Evolutionary conservation across 2,797 vertebrate species (phyloP), one percentile per base, ranked within the genome.

Genomic region (Crenuchus spilurus): DNA sequence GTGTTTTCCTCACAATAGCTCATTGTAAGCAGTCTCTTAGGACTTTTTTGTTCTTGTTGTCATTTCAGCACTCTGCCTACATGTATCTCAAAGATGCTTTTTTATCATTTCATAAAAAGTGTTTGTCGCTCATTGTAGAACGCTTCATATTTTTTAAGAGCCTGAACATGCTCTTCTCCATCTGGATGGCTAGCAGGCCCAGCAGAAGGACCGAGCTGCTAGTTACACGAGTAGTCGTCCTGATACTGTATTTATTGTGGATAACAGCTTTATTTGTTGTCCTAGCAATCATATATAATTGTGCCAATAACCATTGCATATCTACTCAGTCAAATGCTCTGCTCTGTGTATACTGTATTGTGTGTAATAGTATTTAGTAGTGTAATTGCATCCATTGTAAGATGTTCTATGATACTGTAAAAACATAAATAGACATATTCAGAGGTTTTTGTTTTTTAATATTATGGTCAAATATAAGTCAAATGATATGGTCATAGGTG

Each of bases 261-360:
- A 91, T 93, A 87, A 91, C 90, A 77, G 92, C 93, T 90, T 89
- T 92, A 82, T 74, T 85, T 92, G 84, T 93, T 89, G 89, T 91
- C 93, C 86, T 94, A 90, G 89, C 90, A 86, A 92, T 94, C 94
- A 92, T 94, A 87, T 93, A 92, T 95, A 92, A 95, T 94, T 88
- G 97, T 99, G 97, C 97, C 97, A 98, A 97, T 93, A 94, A 94
- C 93, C 93, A 92, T 93, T 92, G 91, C 94, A 91, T 94, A 93
- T 91, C 89, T 92, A 92, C 91, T 92, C 93, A 94, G 91, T 94
- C 93, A 90, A 77, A 92, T 62, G 30, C 33, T 57, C 79, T 84
- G 88, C 93, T 95, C 93, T 93, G 91, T 96, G 91, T 91, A 90
- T 88, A 90, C 93, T 93, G 93, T 95, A 95, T 92, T 91, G 94